Base-by-base conservation (phyloP, 2,113 vertebrate genomes). In the Platysteira castanea region DNA sequence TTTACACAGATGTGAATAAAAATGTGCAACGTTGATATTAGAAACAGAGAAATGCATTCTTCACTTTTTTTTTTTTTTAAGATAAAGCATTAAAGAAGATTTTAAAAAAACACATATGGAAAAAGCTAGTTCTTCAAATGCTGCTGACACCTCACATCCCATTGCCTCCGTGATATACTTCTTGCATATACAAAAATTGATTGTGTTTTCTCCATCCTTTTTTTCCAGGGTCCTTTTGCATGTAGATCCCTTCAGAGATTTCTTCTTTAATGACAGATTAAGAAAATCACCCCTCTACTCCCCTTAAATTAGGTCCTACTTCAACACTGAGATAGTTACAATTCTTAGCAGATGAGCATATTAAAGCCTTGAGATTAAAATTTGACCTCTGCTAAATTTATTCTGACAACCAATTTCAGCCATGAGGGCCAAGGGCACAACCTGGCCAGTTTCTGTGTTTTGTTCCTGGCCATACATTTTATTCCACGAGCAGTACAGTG, bases 1-100 rank as follows among this genome's bases (percentile, higher is more conserved):
- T 93, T 95, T 95, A 88, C 33, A 96, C 73, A 96, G 86, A 95
- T 93, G 83, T 88, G 83, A 90, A 86, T 86, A 90, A 86, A 95
- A 96, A 86, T 61, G 46, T 67, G 64, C 53, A 81, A 67, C 0
- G 0, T 35, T 78, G 39, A 47, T 71, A 89, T 87, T 44, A 81
- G 50, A 88, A 95, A 90, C 39, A 90, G 59, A 95, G 9, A 95
- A 78, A 84, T 44, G 35, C 24, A 83, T 90, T 77, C 54, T 78
- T 81, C 24, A 7, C 9, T n/a, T 10, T 35, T 41, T 44, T 50
- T 89, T 44, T 50, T 89, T 44, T 65, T 39, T 12, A 65, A 74
- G 42, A 70, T 47, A 56, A 63, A 84, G 17, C 44, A 84, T 37
- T 81, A 44, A 61, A 56, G 33, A 67, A 47, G 16, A 69, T 42